Conservation (phyloP, 2,113 vertebrate genomes). For the Dunckerocampus dactyliophorus region DNA sequence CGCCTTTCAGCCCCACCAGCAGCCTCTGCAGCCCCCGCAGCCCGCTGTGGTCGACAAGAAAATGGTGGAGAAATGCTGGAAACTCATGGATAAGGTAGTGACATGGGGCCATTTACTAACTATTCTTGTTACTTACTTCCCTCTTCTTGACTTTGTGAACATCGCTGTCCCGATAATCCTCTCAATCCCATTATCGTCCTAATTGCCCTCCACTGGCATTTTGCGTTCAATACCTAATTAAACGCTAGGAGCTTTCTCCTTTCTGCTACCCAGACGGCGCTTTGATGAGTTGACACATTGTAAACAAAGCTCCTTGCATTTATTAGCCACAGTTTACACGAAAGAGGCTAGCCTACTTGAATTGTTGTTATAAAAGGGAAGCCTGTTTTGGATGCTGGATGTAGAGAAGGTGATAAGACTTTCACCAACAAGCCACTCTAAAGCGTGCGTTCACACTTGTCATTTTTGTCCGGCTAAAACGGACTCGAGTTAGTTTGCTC, state of each 20-base stretch:
- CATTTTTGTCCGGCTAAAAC: too few relatives aligned
- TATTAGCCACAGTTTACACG: background rate
- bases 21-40: constrained; percentile 86
- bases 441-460: too few relatives aligned
- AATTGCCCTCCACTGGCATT: background rate
- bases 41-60: constrained; percentile 92
- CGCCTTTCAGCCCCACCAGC: constrained; percentile 95
- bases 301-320: background rate
- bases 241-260: background rate
- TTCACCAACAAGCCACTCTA: too few relatives aligned
- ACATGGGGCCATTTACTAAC: too few relatives aligned
- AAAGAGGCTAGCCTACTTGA: too few relatives aligned
- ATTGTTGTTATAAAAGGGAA: too few relatives aligned
- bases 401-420: too few relatives aligned
- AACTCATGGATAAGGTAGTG: constrained; percentile 94
- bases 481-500: too few relatives aligned
- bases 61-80: constrained; percentile 98
- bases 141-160: background rate
- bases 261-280: background rate
- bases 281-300: background rate
- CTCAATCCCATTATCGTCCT: background rate
- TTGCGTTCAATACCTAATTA: background rate
- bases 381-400: too few relatives aligned
- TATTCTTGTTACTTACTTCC: background rate
- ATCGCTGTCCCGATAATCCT: background rate